phyloP scores from a whole-genome alignment of 2,113 vertebrate species.

The Parus major region DNA sequence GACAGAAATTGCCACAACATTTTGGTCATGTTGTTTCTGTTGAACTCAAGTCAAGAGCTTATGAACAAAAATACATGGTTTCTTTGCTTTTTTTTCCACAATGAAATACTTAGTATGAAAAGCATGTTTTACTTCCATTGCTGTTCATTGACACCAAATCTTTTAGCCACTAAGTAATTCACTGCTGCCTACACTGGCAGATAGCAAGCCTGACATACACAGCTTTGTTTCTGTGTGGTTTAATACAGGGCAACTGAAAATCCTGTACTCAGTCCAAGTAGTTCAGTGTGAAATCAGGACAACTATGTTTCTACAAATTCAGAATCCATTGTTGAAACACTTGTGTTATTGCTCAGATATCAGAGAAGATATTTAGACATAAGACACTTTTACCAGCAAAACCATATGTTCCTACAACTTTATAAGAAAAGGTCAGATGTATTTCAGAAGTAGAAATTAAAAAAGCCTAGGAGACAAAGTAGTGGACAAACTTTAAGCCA shows the following conservation, averaged over 20 bases:
- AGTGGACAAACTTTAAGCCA: neutral
- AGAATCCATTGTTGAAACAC: neutral
- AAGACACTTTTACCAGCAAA: neutral
- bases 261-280: neutral
- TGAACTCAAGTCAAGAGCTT: neutral
- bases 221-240: neutral
- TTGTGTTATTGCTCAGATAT: neutral
- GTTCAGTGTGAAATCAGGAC: neutral
- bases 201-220: neutral
- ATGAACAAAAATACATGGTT: neutral
- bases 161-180: neutral
- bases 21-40: slow-evolving; percentile 7
- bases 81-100: neutral
- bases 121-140: neutral
- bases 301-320: neutral
- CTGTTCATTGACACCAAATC: neutral
- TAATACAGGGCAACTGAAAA: neutral
- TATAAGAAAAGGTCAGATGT: neutral
- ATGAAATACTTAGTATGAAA: neutral
- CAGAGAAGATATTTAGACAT: neutral
- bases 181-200: neutral
- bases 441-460: neutral
- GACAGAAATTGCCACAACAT: neutral
- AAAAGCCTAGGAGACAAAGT: neutral
- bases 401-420: neutral